These are phyloP conservation scores for Engystomops pustulosus DNA, from an alignment of 2,113 vertebrate species.

Conservation along the genomic window DNA sequence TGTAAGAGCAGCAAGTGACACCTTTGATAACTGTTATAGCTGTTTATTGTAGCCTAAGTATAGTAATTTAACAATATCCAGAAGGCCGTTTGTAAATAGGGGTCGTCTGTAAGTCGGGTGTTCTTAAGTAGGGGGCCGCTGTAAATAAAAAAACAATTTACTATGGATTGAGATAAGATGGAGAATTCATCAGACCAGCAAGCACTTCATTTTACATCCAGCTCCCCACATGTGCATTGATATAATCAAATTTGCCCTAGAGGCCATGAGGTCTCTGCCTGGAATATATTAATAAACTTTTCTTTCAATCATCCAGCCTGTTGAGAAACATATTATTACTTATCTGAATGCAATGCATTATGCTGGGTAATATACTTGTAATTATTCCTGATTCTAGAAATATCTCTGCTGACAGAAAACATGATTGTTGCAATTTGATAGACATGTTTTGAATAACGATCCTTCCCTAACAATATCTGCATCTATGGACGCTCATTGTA, in stretches of 20 bases:
- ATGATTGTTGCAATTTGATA: neutral
- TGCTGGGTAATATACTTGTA: neutral
- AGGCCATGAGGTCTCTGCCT: neutral
- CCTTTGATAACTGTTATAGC: too few relatives aligned
- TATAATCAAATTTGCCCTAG: neutral
- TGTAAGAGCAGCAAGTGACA: too few relatives aligned
- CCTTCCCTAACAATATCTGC: neutral
- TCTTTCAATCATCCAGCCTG: neutral
- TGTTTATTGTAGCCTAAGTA: too few relatives aligned
- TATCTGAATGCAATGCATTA: neutral
- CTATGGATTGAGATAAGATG: too few relatives aligned
- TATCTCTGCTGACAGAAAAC: neutral
- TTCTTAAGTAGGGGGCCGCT: too few relatives aligned
- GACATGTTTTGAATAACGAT: neutral
- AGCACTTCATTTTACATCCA: neutral
- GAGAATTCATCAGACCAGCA: too few relatives aligned
- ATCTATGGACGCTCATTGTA: neutral
- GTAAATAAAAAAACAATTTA: too few relatives aligned
- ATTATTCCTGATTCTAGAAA: neutral
- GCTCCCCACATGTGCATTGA: too few relatives aligned
- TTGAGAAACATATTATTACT: neutral
- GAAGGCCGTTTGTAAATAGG: too few relatives aligned
- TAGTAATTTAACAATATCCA: too few relatives aligned
- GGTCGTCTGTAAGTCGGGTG: too few relatives aligned
- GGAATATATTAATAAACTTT: neutral